Conservation (phyloP, 30 jellyfish, hydroid and myxozoan genomes). For the Hydra vulgaris region DNA sequence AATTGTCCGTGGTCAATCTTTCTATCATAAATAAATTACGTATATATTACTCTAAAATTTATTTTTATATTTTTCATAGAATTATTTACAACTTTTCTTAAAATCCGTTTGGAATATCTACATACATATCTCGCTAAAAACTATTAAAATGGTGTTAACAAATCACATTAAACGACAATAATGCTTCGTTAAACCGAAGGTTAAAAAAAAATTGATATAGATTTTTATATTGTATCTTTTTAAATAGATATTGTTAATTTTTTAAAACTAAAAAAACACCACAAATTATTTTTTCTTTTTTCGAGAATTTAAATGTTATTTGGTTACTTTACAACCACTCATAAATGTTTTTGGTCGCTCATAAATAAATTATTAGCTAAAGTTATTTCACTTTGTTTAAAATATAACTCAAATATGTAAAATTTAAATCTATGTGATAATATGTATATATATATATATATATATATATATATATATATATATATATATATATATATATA, state of each 20-base stretch:
- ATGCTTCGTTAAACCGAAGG: not conserved
- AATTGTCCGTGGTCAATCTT: not conserved
- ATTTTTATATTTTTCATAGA: not conserved
- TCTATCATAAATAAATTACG: not conserved
- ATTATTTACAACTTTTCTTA: not conserved
- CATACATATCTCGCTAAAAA: not conserved
- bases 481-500: no score
- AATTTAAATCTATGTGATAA: not conserved
- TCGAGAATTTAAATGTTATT: not conserved
- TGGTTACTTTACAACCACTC: not conserved
- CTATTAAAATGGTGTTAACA: not conserved
- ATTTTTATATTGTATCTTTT: not conserved
- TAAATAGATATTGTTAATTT: not conserved
- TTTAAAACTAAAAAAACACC: not conserved
- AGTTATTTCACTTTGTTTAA: not conserved
- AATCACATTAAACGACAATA: not conserved
- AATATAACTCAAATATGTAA: not conserved
- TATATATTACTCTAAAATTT: not conserved
- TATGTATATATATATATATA: not conserved
- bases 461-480: no score
- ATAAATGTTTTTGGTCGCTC: no score
- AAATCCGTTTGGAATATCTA: not conserved
- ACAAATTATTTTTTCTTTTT: no score
- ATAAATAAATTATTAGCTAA: not conserved
- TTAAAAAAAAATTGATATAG: not conserved